Conservation (phyloP, 1,140 invertebrate genomes). For the Drosophila ercepeae region DNA sequence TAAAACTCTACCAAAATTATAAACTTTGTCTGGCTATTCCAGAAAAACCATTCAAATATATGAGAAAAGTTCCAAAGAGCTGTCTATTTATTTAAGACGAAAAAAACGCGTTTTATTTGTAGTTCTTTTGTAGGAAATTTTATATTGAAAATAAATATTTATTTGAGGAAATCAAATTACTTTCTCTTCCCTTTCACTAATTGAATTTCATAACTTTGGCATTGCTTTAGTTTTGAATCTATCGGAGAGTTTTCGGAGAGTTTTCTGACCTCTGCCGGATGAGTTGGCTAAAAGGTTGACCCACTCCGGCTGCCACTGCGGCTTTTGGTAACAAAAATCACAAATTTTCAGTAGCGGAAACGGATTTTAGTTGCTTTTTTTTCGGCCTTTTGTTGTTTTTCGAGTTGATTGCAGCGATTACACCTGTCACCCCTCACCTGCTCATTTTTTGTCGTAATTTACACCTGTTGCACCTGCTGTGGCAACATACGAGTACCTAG, state of each 20-base stretch:
- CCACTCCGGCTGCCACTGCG: conserved; percentile 33
- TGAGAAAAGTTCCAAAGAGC: background rate
- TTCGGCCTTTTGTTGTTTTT: conserved; percentile 32
- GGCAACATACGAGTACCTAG: conserved; percentile 53
- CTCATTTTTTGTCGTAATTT: conserved; percentile 54
- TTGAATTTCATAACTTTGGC: conserved; percentile 9
- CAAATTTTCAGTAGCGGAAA: conserved; percentile 57
- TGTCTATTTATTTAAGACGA: conserved; percentile 26
- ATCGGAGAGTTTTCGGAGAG: background rate
- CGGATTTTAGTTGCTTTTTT: conserved; percentile 39
- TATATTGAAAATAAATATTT: background rate
- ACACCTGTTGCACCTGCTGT: conserved; percentile 70
- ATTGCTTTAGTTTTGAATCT: background rate
- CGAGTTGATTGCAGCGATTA: conserved; percentile 66
- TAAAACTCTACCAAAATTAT: conserved; percentile 40
- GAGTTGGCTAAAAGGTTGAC: conserved; percentile 38
- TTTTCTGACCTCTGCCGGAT: background rate
- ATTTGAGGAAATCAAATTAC: background rate
- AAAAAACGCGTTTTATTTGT: too few species aligned
- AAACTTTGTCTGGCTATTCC: conserved; percentile 19
- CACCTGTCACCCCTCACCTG: conserved; percentile 40
- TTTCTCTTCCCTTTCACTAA: conserved; percentile 1
- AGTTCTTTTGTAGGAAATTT: too few species aligned
- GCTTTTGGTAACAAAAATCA: conserved; percentile 47
- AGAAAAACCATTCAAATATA: conserved; percentile 22